phyloP scores from a whole-genome alignment of 2,113 vertebrate genomes.

The Galeopterus variegatus region DNA sequence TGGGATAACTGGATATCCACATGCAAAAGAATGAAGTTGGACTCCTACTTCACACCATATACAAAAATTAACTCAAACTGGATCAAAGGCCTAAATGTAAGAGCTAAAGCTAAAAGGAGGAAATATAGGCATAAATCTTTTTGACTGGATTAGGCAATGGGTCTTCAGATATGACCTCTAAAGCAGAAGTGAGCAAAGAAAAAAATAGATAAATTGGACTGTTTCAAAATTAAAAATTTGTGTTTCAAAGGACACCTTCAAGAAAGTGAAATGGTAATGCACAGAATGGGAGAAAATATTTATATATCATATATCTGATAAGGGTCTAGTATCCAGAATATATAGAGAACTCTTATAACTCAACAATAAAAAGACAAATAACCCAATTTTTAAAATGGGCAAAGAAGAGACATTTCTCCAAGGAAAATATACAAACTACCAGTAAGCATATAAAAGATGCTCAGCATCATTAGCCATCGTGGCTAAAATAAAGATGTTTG shows the following conservation, averaged over 20 bases:
- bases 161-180: neutral
- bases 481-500: neutral
- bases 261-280: neutral
- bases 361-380: neutral
- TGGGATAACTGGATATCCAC: neutral
- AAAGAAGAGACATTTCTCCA: neutral
- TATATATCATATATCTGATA: neutral
- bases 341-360: neutral
- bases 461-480: neutral
- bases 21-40: neutral
- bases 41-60: neutral
- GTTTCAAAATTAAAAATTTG: neutral
- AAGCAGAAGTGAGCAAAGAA: neutral
- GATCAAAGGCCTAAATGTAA: neutral
- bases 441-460: neutral
- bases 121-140: neutral
- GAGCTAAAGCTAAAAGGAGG: neutral
- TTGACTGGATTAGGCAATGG: neutral
- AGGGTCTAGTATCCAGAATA: neutral
- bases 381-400: neutral
- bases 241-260: neutral
- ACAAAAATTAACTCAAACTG: neutral
- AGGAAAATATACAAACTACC: neutral
- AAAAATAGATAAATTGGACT: neutral
- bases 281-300: neutral